Percentiles rank a stretch among this genome's conserved stretches.
Evolutionary conservation across 2,113 vertebrate genomes (phyloP).

Genomic region (Psettodes erumei): DNA sequence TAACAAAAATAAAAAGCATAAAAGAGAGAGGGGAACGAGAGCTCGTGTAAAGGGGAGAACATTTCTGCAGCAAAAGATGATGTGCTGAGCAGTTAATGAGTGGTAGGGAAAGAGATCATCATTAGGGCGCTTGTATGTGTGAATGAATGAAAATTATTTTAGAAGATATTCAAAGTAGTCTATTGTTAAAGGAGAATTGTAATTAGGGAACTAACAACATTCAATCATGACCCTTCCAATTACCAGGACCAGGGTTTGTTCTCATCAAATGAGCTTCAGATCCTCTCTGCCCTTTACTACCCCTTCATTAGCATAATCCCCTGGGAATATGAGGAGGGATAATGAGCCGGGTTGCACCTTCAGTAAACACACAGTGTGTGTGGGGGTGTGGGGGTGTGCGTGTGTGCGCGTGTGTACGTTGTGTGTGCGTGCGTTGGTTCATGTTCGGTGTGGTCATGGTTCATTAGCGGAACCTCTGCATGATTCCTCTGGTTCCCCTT

Average conservation of each 20-base stretch:
- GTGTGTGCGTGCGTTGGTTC: constrained; percentile 7
- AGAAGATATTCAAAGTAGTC: constrained; percentile 55
- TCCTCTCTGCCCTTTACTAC: constrained; percentile 75
- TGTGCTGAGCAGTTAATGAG: constrained; percentile 32
- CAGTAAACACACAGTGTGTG: constrained; percentile 57
- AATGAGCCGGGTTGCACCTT: constrained; percentile 74
- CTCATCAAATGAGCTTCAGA: constrained; percentile 74
- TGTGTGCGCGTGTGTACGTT: constrained; percentile 23
- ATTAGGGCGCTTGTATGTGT: constrained; percentile 25
- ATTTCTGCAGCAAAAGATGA: constrained; percentile 21
- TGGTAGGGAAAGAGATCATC: constrained; percentile 32
- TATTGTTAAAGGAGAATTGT: constrained; percentile 64
- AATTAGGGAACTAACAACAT: constrained; percentile 70
- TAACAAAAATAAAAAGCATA: not conserved
- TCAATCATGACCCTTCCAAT: constrained; percentile 76
- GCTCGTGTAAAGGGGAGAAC: not conserved
- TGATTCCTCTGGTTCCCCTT: constrained; percentile 66
- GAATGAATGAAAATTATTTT: constrained; percentile 52
- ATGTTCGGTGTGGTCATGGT: constrained; percentile 58
- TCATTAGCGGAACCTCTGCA: constrained; percentile 72
- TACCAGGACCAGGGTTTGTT: constrained; percentile 68
- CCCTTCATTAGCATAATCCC: constrained; percentile 78
- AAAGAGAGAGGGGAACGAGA: not conserved
- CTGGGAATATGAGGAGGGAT: constrained; percentile 66
- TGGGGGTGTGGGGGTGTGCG: constrained; percentile 38